Base-by-base conservation (phyloP, 2,888 invertebrate genomes). In the Drosophila ezoana region DNA sequence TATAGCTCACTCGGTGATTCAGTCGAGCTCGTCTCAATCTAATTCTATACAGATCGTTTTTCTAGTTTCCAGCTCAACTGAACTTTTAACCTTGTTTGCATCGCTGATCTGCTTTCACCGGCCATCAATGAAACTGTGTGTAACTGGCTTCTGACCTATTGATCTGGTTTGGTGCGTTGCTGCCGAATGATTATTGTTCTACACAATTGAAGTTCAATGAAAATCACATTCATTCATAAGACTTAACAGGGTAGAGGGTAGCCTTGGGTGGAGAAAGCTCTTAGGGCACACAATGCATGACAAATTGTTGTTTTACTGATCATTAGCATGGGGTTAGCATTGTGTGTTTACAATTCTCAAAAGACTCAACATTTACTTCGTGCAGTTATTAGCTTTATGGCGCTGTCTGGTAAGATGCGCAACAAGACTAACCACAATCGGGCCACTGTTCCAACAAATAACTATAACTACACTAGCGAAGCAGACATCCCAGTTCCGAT, bases 81-180 rank as follows among this genome's bases (percentile, higher is more conserved):
- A 72, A 77, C 75, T 76, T 64, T 77, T 76, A 72, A 77, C 75
- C 75, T 58, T 76, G 72, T 76, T 76, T 67, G 53, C 67, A 67
- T 35, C 62, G 62, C 38, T 63, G 63, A 72, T 53, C 67, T 77
- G 75, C 77, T 76, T 76, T 76, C 75, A 58, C 65, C 57, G 47
- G 35, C 14, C 61, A 69, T 61, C 70, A 69, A 58, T 75, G 71
- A 38, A 61, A n/a, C 35, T 58, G 43, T 58, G 48, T 72, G 66
- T 58, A 67, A 58, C 52, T 35, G 37, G 61, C 59, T 49, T 52
- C 56, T 72, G 66, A 77, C 77, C 77, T 45, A 71, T 76, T 76
- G 60, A 72, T 56, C 77, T 67, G 56, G 45, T 64, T 76, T 51
- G 58, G 33, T 45, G 33, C 43, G 62, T 38, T 41, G 41, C 35